Base-by-base conservation (phyloP, 1,140 invertebrate genomes). In the Meteorus sp. region DNA sequence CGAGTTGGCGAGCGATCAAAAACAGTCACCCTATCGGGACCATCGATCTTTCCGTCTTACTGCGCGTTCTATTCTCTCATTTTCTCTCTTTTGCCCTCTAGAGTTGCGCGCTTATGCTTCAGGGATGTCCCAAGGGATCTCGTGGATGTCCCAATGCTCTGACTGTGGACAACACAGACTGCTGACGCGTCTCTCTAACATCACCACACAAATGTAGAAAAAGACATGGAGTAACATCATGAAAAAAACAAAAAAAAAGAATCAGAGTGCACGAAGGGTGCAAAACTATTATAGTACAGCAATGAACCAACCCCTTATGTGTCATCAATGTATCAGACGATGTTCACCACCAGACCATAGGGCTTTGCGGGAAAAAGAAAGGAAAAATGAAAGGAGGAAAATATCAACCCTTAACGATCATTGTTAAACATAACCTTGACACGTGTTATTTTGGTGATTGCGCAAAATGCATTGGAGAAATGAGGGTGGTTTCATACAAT, bases 31-130 rank as follows among this genome's bases (percentile, higher is more conserved):
- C 70, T 75, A 76, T 76, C 74, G 60, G 56, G 52, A 50, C 64
- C 66, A 74, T 76, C 67, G 67, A 76, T 75, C 74, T 74, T 70
- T 65, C 63, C 51, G 59, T 59, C 59, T 62, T 37, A 58, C 35
- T 67, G 62, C 31, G n/a, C n/a, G n/a, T n/a, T n/a, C n/a, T n/a
- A n/a, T n/a, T n/a, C n/a, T 45, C 43, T 45, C 25, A 11, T 45
- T 11, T 9, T 45, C 23, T 19, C 17, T n/a, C 35, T 13, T 5
- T n/a, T 23, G 11, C 23, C 9, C 17, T 25, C 3, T 13, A 13
- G 25, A 13, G n/a, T 4, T n/a, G 41, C 19, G 11, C 19, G 8
- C 41, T 25, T n/a, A 39, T 45, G 43, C 22, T 20, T 45, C 23
- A 13, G 43, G 43, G 43, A 45, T 45, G 7, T 52, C 25, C 27